Conservation (phyloP, 53 echinoderm and acorn worm species). For the Crossaster papposus region DNA sequence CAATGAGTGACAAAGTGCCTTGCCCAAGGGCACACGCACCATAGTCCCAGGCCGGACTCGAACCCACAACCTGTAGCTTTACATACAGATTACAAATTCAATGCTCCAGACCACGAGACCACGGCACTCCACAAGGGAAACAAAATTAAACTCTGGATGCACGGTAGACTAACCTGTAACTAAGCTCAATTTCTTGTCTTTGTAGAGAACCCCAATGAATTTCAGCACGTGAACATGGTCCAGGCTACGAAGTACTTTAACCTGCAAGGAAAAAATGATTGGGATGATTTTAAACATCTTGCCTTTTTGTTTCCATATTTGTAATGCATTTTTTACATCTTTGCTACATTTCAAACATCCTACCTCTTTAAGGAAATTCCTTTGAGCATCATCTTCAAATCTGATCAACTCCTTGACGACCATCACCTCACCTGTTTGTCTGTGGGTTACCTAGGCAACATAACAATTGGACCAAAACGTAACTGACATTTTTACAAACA, state of each 20-base stretch:
- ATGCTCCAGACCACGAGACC: too few species aligned
- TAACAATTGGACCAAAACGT: not conserved
- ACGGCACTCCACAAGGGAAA: too few species aligned
- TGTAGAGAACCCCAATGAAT: constrained; percentile 96
- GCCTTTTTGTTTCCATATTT: too few species aligned
- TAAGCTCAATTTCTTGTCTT: constrained; percentile 90
- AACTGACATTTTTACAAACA: not conserved
- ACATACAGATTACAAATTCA: too few species aligned
- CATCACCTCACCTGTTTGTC: constrained; percentile 94
- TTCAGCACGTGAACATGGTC: constrained; percentile 91
- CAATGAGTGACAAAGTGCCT: too few species aligned
- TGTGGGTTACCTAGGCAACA: constrained; percentile 82
- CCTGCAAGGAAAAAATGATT: constrained; percentile 52
- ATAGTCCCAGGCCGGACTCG: too few species aligned
- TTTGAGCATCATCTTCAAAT: constrained; percentile 94
- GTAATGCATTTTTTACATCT: not conserved
- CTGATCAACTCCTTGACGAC: constrained; percentile 89
- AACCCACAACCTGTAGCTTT: too few species aligned
- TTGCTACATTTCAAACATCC: constrained; percentile 11
- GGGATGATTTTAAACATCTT: not conserved
- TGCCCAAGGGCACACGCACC: too few species aligned
- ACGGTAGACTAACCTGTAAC: constrained; percentile 76
- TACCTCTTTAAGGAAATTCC: constrained; percentile 96
- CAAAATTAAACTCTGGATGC: not conserved
- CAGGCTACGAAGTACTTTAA: constrained; percentile 88